These are phyloP conservation scores for Urocitellus parryii DNA, from an alignment of 2,113 vertebrate species.

Conservation along the genomic window DNA sequence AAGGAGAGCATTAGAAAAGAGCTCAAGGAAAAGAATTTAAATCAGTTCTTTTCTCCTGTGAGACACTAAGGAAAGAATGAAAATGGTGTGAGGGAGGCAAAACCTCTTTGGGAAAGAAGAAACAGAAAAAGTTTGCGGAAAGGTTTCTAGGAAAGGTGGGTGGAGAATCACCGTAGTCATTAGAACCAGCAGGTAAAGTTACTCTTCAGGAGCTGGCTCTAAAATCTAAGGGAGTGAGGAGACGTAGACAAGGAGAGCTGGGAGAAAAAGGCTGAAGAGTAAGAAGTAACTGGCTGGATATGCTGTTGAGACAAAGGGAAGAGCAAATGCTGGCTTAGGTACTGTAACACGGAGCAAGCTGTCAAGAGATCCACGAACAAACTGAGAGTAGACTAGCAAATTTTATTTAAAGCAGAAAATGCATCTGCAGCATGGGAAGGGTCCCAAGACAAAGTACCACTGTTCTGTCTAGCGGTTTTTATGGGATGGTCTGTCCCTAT, in stretches of 20 bases:
- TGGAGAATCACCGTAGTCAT: not conserved
- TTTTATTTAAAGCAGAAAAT: too few species aligned
- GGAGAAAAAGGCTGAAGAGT: not conserved
- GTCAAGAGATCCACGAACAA: too few species aligned
- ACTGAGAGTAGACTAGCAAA: too few species aligned
- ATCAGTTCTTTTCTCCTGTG: not conserved
- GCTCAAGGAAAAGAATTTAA: not conserved
- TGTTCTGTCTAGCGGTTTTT: too few species aligned
- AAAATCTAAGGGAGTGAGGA: not conserved
- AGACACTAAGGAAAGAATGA: not conserved
- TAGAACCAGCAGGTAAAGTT: not conserved
- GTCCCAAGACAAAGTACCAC: too few species aligned
- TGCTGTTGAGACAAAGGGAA: not conserved
- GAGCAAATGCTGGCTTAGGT: not conserved
- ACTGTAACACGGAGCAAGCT: too few species aligned
- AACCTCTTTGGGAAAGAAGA: not conserved
- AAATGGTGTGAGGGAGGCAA: not conserved
- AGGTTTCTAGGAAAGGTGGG: not conserved
- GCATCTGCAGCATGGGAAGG: too few species aligned
- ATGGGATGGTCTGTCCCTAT: too few species aligned
- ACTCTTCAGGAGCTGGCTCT: not conserved
- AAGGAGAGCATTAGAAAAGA: not conserved
- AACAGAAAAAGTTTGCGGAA: not conserved
- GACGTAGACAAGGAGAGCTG: not conserved
- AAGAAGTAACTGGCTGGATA: not conserved